These are phyloP conservation scores for Rhynchonycteris naso DNA, from an alignment of 2,797 vertebrate genomes.

Conservation along the genomic window DNA sequence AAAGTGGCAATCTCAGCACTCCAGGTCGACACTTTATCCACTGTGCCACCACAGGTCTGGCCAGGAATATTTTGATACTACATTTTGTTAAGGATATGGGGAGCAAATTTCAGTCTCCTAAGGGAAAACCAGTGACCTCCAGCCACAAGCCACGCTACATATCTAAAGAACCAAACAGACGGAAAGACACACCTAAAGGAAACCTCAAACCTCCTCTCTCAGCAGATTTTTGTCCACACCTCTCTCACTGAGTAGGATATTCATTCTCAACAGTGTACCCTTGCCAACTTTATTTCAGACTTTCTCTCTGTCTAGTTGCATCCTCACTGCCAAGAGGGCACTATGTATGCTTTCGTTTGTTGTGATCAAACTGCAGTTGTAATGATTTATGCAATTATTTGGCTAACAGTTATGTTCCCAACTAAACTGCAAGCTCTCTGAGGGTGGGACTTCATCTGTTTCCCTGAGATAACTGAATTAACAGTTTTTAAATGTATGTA, in stretches of 20 bases:
- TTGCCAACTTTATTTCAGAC: constrained; percentile 9
- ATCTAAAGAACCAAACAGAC: constrained; percentile 25
- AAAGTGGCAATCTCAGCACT: no score
- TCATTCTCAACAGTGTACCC: background rate
- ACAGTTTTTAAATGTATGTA: background rate
- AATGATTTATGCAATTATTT: background rate
- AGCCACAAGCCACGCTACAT: background rate
- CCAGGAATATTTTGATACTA: background rate
- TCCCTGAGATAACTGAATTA: background rate
- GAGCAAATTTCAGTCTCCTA: background rate
- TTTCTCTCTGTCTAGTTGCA: background rate
- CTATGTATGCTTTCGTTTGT: background rate
- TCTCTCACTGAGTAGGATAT: background rate
- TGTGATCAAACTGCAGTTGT: background rate
- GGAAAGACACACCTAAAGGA: constrained; percentile 26
- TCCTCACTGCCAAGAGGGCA: background rate
- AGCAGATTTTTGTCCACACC: background rate
- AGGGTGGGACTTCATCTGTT: background rate
- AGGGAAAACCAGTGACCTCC: constrained; percentile 20
- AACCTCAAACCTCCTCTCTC: constrained; percentile 41
- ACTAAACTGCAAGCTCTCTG: background rate
- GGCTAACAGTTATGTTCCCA: background rate
- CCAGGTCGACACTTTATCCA: no score
- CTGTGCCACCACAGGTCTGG: no score
- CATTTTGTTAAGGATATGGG: background rate